Evolutionary conservation across 2,113 vertebrate species (phyloP), one percentile per base, ranked within the genome.

Genomic region (Ceyx margarethae): DNA sequence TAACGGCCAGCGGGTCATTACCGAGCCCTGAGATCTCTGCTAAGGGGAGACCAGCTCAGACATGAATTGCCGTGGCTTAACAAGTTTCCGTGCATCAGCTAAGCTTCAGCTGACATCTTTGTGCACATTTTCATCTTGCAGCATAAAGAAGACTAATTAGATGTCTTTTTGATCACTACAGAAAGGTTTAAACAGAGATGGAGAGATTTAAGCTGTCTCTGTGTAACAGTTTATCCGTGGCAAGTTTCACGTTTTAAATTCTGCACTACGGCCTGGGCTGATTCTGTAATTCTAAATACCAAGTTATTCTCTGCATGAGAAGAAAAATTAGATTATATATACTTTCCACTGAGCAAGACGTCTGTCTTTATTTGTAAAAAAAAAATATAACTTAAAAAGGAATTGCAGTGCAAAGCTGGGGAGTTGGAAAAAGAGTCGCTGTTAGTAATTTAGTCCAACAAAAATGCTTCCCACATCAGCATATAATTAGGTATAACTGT

Each of bases 261-360:
- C 95, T 95, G 85, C 37, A 51, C 77, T 95, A 89, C 93, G 86
- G 94, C 93, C 95, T 76, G 65, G 92, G 81, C 87, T 89, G 71
- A 85, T 85, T 94, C 96, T 94, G 91, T 91, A 92, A 92, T 96
- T 96, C 92, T 91, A 94, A 84, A 93, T 88, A 90, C 92, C 85
- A 66, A 89, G 96, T 96, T 85, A 75, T 85, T 96, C 90, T 94
- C 77, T 96, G 85, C 93, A 89, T 91, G 88, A 87, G 90, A 94
- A 95, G 51, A 80, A 80, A 54, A 94, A 93, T 86, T 77, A 79
- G 94, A 91, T 88, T 95, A 91, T 95, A 81, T 86, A 75, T 78
- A 91, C 82, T 86, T 95, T 94, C 78, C 78, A 94, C 91, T 91
- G 90, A 95, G 78, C 45, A 65, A 64, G 53, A 67, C 25, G 0